A percentile compares a stretch with the other conserved stretches of the same genome.
phyloP scores from a whole-genome alignment of 2,113 vertebrate genomes.

The Pseudolaguvia tuberculata region DNA sequence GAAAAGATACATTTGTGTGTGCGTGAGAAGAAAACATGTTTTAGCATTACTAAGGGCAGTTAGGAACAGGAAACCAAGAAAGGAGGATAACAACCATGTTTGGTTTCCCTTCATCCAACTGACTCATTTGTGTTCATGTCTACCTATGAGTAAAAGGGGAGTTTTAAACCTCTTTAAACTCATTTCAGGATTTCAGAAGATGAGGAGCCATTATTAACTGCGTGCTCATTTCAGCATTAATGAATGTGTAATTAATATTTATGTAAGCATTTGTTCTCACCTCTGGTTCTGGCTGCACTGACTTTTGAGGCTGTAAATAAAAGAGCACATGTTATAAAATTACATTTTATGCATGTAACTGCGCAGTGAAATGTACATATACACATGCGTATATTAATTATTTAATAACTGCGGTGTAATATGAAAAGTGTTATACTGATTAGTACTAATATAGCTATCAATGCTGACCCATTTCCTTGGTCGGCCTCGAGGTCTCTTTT shows the following conservation, averaged over 20 bases:
- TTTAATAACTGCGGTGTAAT: neutral
- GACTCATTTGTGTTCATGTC: slow-evolving; percentile 58
- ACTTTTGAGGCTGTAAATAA: slow-evolving; percentile 65
- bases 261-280: slow-evolving; percentile 56
- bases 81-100: slow-evolving; percentile 61
- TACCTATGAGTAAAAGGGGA: slow-evolving; percentile 59
- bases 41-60: slow-evolving; percentile 56
- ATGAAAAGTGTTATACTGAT: neutral
- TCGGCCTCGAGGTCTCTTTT: slow-evolving; percentile 92
- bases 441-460: neutral
- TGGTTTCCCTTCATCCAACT: slow-evolving; percentile 65
- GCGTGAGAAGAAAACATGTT: neutral
- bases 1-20: neutral
- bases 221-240: neutral
- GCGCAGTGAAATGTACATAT: neutral
- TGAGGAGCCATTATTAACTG: neutral
- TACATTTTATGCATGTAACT: neutral
- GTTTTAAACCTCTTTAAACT: slow-evolving; percentile 65
- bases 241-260: neutral
- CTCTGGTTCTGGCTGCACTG: slow-evolving; percentile 65
- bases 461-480: slow-evolving; percentile 97
- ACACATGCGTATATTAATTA: neutral
- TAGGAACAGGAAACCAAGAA: slow-evolving; percentile 71
- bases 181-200: slow-evolving; percentile 25
- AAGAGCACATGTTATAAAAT: neutral